phyloP scores from a whole-genome alignment of 2,797 vertebrate genomes.

The Thaleichthys pacificus region DNA sequence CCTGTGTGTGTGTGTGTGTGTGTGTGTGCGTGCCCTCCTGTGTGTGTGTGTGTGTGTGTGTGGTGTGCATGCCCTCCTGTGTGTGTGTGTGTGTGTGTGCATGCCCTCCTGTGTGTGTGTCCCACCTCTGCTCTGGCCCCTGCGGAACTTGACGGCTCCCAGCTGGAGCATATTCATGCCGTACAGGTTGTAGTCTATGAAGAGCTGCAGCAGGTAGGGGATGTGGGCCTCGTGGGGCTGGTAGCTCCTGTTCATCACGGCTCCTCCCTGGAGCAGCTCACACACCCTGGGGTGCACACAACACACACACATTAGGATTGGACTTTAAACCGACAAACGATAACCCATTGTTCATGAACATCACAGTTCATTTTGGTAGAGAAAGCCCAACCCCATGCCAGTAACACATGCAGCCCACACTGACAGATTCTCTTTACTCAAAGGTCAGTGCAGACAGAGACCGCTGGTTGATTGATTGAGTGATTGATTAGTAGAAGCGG shows the following conservation, averaged over 20 bases:
- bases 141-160: constrained; percentile 92
- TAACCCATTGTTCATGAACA: no score
- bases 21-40: not conserved
- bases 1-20: not conserved
- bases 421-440: constrained; percentile 24
- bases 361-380: not conserved
- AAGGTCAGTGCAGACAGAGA: constrained; percentile 22
- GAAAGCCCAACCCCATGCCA: constrained; percentile 13
- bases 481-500: not conserved
- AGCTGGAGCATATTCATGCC: constrained; percentile 97
- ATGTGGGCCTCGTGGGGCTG: constrained; percentile 98
- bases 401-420: constrained; percentile 15
- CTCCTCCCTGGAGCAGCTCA: constrained; percentile 95
- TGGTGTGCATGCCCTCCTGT: no score
- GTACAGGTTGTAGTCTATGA: constrained; percentile 98
- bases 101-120: not conserved
- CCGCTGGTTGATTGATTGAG: not conserved
- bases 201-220: constrained; percentile 97
- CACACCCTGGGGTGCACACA: constrained; percentile 80
- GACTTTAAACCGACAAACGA: no score
- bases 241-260: constrained; percentile 96
- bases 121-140: constrained; percentile 81
- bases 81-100: not conserved
- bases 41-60: not conserved
- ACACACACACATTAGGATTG: no score